Conservation (phyloP, 2,113 vertebrate species). For the Reinhardtius hippoglossoides region DNA sequence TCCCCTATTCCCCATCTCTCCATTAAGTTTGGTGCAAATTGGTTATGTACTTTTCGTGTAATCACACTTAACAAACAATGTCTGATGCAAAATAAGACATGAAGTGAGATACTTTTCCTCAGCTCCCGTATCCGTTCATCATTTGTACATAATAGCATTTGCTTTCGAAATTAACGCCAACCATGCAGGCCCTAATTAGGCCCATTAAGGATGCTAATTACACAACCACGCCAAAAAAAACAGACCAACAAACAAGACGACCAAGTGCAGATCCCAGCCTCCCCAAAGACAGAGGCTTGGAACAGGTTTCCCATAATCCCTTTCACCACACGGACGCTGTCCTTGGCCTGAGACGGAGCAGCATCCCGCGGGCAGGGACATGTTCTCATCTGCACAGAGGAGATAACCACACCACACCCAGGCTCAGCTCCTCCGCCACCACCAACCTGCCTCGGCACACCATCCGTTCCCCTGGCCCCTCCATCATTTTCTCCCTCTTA, state of each 20-base stretch:
- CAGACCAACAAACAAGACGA: conserved; percentile 47
- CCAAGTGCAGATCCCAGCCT: not conserved
- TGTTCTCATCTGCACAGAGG: conserved; percentile 68
- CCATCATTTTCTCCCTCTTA: conserved; percentile 9
- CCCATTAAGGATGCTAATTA: conserved; percentile 67
- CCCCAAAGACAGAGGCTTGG: conserved; percentile 26
- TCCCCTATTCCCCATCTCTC: not conserved
- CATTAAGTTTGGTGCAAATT: not conserved
- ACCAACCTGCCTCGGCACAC: conserved; percentile 30
- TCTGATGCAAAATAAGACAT: too few relatives aligned
- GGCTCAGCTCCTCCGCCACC: conserved; percentile 16
- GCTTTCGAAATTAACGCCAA: conserved; percentile 31
- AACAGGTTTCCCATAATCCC: conserved; percentile 58
- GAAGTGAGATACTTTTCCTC: not conserved
- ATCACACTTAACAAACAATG: too few relatives aligned
- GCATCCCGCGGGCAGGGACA: conserved; percentile 59
- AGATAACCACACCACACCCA: conserved; percentile 69
- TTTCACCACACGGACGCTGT: conserved; percentile 50
- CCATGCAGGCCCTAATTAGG: conserved; percentile 52
- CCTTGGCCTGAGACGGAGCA: conserved; percentile 69
- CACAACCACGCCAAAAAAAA: conserved; percentile 42
- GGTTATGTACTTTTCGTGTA: not conserved
- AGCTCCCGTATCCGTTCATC: conserved; percentile 33
- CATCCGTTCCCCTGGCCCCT: conserved; percentile 25
- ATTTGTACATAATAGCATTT: conserved; percentile 15